A percentile compares a stretch with the other conserved stretches of the same genome.
Conservation (phyloP, 2,888 invertebrate genomes). For the Rhabditophanes sp. region DNA sequence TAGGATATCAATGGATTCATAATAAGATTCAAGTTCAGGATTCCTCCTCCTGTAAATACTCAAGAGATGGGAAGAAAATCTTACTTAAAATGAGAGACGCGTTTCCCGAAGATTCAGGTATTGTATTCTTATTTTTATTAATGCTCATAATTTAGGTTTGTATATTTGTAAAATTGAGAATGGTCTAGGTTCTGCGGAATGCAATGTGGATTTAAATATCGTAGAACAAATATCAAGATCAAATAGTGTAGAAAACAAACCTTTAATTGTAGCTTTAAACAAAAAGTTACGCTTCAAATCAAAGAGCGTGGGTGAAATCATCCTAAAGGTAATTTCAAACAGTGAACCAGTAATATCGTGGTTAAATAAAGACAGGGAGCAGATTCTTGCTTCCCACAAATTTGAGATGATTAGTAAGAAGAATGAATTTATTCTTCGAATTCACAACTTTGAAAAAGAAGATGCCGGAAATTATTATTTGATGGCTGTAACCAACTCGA, state of each 20-base stretch:
- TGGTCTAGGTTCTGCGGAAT: slow-evolving; percentile 78
- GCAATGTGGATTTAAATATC: slow-evolving; percentile 65
- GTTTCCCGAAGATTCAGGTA: slow-evolving; percentile 43
- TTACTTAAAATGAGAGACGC: slow-evolving; percentile 35
- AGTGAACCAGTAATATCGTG: slow-evolving; percentile 35
- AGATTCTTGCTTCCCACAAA: not conserved
- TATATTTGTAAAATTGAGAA: slow-evolving; percentile 84
- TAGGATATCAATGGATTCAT: slow-evolving; percentile 33
- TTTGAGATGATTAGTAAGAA: slow-evolving; percentile 23
- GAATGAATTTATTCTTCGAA: slow-evolving; percentile 24
- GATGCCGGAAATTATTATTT: slow-evolving; percentile 28
- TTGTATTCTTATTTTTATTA: too few species aligned
- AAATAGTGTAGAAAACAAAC: not conserved
- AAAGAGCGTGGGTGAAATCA: slow-evolving; percentile 11
- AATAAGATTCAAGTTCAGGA: slow-evolving; percentile 30
- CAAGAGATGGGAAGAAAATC: slow-evolving; percentile 10
- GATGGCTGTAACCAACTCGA: slow-evolving; percentile 27
- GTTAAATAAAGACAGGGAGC: slow-evolving; percentile 6
- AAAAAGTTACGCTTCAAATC: slow-evolving; percentile 1
- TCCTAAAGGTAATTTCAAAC: slow-evolving; percentile 15
- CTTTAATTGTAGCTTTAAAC: not conserved
- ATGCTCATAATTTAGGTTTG: slow-evolving; percentile 85
- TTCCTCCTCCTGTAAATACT: slow-evolving; percentile 23
- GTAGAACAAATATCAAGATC: slow-evolving; percentile 6
- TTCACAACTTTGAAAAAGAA: slow-evolving; percentile 15